Conservation (phyloP, 2,888 invertebrate genomes). For the Vanessa cardui region DNA sequence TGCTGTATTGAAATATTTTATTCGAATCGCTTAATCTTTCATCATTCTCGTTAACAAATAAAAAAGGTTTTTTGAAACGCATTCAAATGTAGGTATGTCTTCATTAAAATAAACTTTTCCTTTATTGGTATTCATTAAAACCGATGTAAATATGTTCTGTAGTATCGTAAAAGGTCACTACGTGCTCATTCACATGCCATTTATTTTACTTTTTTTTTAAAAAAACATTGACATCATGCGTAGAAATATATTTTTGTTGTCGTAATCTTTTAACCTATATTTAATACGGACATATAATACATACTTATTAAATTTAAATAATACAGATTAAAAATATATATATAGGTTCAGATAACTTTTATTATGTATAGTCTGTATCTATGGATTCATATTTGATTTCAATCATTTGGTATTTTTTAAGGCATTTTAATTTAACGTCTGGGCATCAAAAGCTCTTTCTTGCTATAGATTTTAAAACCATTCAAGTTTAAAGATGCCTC, state of each 20-base stretch:
- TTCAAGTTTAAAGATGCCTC: conserved; percentile 30
- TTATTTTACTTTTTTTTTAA: conserved; percentile 33
- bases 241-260: conserved; percentile 7
- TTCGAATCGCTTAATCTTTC: conserved; percentile 9
- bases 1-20: not conserved
- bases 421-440: not conserved
- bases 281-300: not conserved
- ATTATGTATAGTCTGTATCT: not conserved
- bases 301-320: too few species aligned
- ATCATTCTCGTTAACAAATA: not conserved
- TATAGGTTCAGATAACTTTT: too few species aligned
- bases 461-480: conserved; percentile 13
- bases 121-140: conserved; percentile 42
- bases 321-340: too few species aligned
- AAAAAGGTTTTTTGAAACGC: conserved; percentile 10
- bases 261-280: conserved; percentile 2
- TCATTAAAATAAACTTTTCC: conserved; percentile 37
- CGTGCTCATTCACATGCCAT: conserved; percentile 35
- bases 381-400: conserved; percentile 3
- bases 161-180: conserved; percentile 37
- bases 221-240: conserved; percentile 13
- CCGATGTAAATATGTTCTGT: conserved; percentile 32
- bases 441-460: conserved; percentile 3
- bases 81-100: conserved; percentile 31
- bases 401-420: conserved; percentile 10